A percentile compares a stretch with the other conserved stretches of the same genome.
Conservation (phyloP, 2,888 invertebrate genomes). For the Prenolepis imparis region DNA sequence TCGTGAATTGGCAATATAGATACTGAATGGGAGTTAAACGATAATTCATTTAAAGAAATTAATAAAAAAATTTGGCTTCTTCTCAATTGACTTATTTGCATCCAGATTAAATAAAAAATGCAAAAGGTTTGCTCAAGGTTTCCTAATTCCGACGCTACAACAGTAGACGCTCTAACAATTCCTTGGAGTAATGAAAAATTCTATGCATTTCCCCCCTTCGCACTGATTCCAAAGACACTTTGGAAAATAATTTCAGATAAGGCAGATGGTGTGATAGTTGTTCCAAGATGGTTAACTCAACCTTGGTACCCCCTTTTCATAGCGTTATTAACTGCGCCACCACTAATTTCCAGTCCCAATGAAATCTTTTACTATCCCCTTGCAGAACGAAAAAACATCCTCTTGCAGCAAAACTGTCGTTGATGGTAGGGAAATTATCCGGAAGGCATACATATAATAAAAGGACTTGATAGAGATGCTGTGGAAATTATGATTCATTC, state of each 20-base stretch:
- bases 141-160: not conserved
- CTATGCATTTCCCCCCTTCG: no score
- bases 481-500: no score
- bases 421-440: no score
- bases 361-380: slow-evolving; percentile 13
- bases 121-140: not conserved
- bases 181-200: no score
- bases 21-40: slow-evolving; percentile 53
- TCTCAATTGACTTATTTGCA: slow-evolving; percentile 27
- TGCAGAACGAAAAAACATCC: slow-evolving; percentile 4
- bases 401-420: no score
- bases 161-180: slow-evolving; percentile 21
- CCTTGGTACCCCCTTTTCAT: slow-evolving; percentile 67
- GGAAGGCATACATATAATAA: no score
- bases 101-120: slow-evolving; percentile 27
- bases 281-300: slow-evolving; percentile 50
- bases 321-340: slow-evolving; percentile 45
- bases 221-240: no score
- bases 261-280: no score
- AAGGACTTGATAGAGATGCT: no score
- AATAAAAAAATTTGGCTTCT: not conserved
- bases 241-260: no score
- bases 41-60: slow-evolving; percentile 13
- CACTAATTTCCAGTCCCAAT: not conserved
- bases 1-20: slow-evolving; percentile 44